Base-by-base conservation (phyloP, 2,888 invertebrate species). In the Pseudococcus jackbeardsleyi region DNA sequence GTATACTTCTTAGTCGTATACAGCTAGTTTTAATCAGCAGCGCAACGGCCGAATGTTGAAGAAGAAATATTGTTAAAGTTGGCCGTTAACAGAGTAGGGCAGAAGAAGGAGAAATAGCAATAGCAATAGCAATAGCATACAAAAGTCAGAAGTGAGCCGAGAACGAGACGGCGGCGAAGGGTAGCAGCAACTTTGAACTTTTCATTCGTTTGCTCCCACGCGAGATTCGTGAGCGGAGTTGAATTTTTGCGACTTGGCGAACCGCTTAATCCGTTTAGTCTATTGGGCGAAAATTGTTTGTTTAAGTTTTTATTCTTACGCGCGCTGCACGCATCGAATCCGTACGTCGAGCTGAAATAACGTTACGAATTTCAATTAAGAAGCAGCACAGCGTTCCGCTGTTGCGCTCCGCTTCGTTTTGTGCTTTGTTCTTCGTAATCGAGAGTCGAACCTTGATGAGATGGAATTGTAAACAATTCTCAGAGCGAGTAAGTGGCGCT, bases 191-290 rank as follows among this genome's bases (percentile, higher is more conserved):
- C 42, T 84, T 84, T 48, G 84, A 84, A 84, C 84, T 48, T 84
- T 84, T 84, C 26, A 39, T 48, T 48, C 39, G 84, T 84, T 46
- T 22, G n/a, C 84, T 22, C 84, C 84, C 84, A 84, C 84, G 48
- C 48, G 46, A 48, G 84, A 48, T 84, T 84, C 84, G 84, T 84
- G 84, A 46, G 84, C 42, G 19, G 84, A 84, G 84, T 84, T 84
- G 48, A 84, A 84, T 84, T 42, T 84, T 42, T 48, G 48, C 42
- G 48, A 48, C 46, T 39, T 19, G 48, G 84, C 46, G 84, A 84
- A 84, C 42, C 84, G 46, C 48, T 84, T 84, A 84, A 84, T 84
- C 84, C 84, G 42, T 48, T 84, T 84, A 84, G 84, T 84, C 48
- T 48, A 84, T 84, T 84, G 84, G 48, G 84, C 64, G 64, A 64